Evolutionary conservation across 1,140 invertebrate genomes (phyloP).

Genomic region (Anagrus nilaparvatae): DNA sequence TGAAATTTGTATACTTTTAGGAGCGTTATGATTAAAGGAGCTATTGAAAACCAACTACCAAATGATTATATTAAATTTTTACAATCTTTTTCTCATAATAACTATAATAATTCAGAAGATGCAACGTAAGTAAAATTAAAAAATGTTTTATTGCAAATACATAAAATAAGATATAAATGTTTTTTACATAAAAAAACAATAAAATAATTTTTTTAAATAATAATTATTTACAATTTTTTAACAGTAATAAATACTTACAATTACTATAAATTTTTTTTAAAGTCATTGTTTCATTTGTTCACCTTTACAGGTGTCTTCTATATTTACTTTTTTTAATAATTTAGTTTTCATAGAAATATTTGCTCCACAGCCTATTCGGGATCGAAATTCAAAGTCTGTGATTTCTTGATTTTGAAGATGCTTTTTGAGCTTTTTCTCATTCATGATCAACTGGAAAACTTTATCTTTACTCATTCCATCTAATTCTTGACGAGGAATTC

Average conservation of each 20-base stretch:
- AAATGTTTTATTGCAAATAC: background rate
- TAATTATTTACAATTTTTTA: background rate
- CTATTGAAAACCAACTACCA: slow-evolving; percentile 58
- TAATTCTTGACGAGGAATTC: slow-evolving; percentile 42
- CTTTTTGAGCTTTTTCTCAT: slow-evolving; percentile 22
- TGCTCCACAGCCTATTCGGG: slow-evolving; percentile 21
- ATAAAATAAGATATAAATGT: background rate
- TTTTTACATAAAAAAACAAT: background rate
- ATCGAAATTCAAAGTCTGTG: slow-evolving; percentile 18
- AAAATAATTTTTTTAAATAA: background rate
- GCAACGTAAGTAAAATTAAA: slow-evolving; percentile 23
- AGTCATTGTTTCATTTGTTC: background rate
- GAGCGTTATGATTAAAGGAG: slow-evolving; percentile 57
- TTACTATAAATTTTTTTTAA: background rate
- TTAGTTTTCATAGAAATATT: slow-evolving; percentile 21
- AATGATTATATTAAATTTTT: slow-evolving; percentile 54
- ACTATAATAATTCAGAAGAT: slow-evolving; percentile 42
- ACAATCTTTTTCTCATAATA: slow-evolving; percentile 55
- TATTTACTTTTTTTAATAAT: slow-evolving; percentile 7
- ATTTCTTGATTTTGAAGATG: slow-evolving; percentile 18
- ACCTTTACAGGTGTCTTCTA: slow-evolving; percentile 10
- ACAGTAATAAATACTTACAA: background rate
- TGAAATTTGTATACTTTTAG: no score
- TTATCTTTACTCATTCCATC: slow-evolving; percentile 44
- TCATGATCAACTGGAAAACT: slow-evolving; percentile 44